A percentile compares a stretch with the other conserved stretches of the same genome.
Evolutionary conservation across 2,797 vertebrate species (phyloP).

Genomic region (Pterois miles): DNA sequence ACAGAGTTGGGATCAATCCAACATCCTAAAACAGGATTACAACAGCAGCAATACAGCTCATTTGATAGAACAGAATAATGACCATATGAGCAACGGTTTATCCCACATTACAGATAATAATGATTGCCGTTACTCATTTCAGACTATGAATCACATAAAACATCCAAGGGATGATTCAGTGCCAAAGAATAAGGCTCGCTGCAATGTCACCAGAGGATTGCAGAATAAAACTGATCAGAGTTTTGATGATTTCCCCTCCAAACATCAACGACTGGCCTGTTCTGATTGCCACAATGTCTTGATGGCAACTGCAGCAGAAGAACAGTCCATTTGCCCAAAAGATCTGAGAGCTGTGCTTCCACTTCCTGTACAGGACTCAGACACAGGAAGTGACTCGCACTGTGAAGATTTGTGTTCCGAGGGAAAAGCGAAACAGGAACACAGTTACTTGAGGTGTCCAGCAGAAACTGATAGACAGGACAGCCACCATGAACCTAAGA

Average conservation of each 20-base stretch:
- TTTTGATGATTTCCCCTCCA: conserved; percentile 22
- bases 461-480: conserved; percentile 2
- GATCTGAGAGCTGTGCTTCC: neutral
- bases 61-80: conserved; percentile 6
- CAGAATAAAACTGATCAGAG: conserved; percentile 6
- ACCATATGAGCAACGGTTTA: conserved; percentile 5
- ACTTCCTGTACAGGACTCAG: conserved; percentile 10
- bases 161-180: neutral
- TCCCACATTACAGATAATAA: neutral
- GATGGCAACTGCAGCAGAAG: neutral
- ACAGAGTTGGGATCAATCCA: neutral
- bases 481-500: neutral
- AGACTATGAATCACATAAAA: neutral
- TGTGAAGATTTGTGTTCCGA: conserved; percentile 4
- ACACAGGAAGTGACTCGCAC: conserved; percentile 10
- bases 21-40: neutral
- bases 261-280: conserved; percentile 11
- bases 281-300: conserved; percentile 3
- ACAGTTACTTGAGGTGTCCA: conserved; percentile 3
- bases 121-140: conserved; percentile 27
- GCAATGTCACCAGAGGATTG: neutral
- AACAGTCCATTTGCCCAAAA: neutral
- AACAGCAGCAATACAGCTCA: neutral
- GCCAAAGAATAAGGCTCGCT: neutral
- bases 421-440: conserved; percentile 41